Conservation (phyloP, 2,888 invertebrate species). For the Thyatira batis region DNA sequence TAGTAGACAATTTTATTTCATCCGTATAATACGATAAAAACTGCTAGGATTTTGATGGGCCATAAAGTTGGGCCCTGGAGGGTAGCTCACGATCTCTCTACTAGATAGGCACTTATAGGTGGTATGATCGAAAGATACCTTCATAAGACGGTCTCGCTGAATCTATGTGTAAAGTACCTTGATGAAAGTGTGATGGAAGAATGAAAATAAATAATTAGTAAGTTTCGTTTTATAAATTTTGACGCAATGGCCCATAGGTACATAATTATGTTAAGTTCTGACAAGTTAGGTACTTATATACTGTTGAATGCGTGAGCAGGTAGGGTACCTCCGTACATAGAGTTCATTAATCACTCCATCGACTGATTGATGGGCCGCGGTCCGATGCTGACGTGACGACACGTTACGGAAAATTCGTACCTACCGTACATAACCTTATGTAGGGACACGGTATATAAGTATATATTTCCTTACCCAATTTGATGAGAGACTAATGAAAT, state of each 20-base stretch:
- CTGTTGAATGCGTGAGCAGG: slow-evolving; percentile 23
- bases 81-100: not conserved
- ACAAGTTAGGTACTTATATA: slow-evolving; percentile 10
- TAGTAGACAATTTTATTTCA: not conserved
- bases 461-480: too few relatives aligned
- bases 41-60: slow-evolving; percentile 8
- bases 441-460: slow-evolving; percentile 6
- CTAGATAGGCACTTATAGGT: not conserved
- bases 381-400: slow-evolving; percentile 18
- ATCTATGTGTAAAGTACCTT: not conserved
- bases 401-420: slow-evolving; percentile 15
- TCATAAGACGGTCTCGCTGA: not conserved
- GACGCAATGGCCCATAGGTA: too few relatives aligned
- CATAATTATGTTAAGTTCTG: too few relatives aligned
- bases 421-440: slow-evolving; percentile 6
- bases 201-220: too few relatives aligned
- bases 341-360: slow-evolving; percentile 12
- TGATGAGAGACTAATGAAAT: too few relatives aligned
- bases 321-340: slow-evolving; percentile 1
- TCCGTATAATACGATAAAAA: slow-evolving; percentile 7
- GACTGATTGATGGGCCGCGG: slow-evolving; percentile 18
- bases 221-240: too few relatives aligned
- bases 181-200: not conserved
- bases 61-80: slow-evolving; percentile 3
- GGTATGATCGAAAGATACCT: too few relatives aligned